Conservation (phyloP, 1,140 invertebrate species). For the Drosophila sucinea region DNA sequence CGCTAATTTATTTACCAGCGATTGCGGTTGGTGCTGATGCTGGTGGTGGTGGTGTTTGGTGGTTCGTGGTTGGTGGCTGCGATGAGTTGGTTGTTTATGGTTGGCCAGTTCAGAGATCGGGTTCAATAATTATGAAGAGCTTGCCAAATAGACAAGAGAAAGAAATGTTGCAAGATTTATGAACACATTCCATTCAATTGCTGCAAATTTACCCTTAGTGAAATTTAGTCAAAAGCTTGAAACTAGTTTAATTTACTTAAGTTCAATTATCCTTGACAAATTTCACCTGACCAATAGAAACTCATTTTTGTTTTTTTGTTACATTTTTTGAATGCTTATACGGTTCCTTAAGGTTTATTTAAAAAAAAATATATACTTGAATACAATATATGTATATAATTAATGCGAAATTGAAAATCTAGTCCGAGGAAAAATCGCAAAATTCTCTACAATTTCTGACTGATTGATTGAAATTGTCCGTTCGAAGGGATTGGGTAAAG, state of each 20-base stretch:
- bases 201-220: too few relatives aligned
- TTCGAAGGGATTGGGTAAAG: not conserved
- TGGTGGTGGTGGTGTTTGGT: not conserved
- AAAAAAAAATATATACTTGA: conserved; percentile 52
- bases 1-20: conserved; percentile 73
- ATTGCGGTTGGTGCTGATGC: conserved; percentile 8
- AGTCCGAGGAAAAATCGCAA: conserved; percentile 44
- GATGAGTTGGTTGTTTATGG: conserved; percentile 34
- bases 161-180: conserved; percentile 12
- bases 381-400: conserved; percentile 16
- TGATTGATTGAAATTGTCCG: not conserved
- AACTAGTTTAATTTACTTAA: too few relatives aligned
- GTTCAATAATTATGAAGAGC: conserved; percentile 67
- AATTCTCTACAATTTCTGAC: conserved; percentile 40
- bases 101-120: conserved; percentile 35
- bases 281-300: not conserved
- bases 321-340: conserved; percentile 74
- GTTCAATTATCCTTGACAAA: too few relatives aligned
- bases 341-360: conserved; percentile 68
- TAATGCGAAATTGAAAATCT: conserved; percentile 30
- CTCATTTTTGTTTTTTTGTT: not conserved
- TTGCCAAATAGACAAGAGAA: conserved; percentile 59
- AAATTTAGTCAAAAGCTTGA: too few relatives aligned
- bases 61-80: conserved; percentile 27
- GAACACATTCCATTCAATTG: too few relatives aligned